phyloP scores from a whole-genome alignment of 2,888 invertebrate species.

The Acleris sparsana region DNA sequence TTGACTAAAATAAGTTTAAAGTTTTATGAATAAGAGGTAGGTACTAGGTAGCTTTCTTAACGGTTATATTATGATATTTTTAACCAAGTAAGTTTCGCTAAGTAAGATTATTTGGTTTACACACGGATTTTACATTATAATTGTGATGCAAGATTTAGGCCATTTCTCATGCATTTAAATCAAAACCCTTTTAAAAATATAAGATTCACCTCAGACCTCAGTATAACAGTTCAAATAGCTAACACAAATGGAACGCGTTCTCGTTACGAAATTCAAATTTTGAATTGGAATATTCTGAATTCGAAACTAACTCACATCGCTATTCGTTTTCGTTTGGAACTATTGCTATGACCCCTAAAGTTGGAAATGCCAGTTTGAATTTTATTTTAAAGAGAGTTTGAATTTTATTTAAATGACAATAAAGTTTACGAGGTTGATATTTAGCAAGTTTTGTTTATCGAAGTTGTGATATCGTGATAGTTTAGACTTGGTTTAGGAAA shows the following conservation, averaged over 20 bases:
- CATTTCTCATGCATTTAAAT: background rate
- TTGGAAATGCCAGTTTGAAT: background rate
- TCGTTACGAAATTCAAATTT: slow-evolving; percentile 9
- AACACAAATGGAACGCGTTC: background rate
- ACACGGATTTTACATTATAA: too few species aligned
- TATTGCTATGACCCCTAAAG: slow-evolving; percentile 5
- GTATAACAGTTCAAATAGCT: background rate
- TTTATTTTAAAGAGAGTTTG: background rate
- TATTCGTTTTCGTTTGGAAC: slow-evolving; percentile 3
- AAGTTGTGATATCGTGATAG: background rate
- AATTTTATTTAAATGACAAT: background rate
- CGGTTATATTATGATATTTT: too few species aligned
- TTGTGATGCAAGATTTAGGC: background rate
- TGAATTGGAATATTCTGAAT: slow-evolving; percentile 6
- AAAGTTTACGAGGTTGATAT: background rate
- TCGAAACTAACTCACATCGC: slow-evolving; percentile 6
- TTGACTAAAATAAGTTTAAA: background rate
- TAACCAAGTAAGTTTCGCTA: too few species aligned
- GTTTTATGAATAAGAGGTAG: too few species aligned
- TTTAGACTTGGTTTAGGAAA: too few species aligned
- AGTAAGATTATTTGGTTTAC: too few species aligned
- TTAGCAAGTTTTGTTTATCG: background rate
- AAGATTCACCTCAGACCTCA: background rate
- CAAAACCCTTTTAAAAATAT: background rate
- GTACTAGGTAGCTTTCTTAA: too few species aligned